These are phyloP conservation scores for Epinotia demarniana DNA, from an alignment of 2,888 invertebrate species.

Conservation along the genomic window DNA sequence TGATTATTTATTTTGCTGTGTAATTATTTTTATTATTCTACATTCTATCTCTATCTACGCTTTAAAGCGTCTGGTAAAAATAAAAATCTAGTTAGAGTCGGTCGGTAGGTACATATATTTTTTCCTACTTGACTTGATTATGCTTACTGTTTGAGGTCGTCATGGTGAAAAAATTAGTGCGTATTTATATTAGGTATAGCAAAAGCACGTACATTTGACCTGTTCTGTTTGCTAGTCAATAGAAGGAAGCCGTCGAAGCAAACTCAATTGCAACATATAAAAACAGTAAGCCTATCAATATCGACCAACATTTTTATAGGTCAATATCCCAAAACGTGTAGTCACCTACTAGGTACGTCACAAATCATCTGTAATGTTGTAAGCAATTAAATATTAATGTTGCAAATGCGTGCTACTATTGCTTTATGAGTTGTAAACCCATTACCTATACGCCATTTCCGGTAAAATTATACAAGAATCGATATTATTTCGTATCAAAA, in stretches of 20 bases:
- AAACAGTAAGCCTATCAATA: background rate
- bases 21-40: no score
- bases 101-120: no score
- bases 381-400: slow-evolving; percentile 48
- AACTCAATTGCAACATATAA: slow-evolving; percentile 9
- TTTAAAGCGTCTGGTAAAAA: no score
- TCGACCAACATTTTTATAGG: slow-evolving; percentile 16
- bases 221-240: slow-evolving; percentile 8
- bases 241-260: slow-evolving; percentile 2
- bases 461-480: slow-evolving; percentile 46
- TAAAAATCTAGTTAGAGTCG: no score
- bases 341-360: background rate
- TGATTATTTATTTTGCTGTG: no score
- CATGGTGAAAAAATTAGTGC: background rate
- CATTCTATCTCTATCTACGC: no score
- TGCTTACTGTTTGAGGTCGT: background rate
- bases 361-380: slow-evolving; percentile 13
- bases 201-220: background rate
- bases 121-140: background rate
- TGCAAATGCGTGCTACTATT: slow-evolving; percentile 46
- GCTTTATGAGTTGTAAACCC: slow-evolving; percentile 20
- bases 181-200: background rate
- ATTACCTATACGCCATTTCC: slow-evolving; percentile 51
- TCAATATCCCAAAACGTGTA: slow-evolving; percentile 4
- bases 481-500: slow-evolving; percentile 33